Base-by-base conservation (phyloP, 1,140 invertebrate species). In the Drosophila biarmipes region DNA sequence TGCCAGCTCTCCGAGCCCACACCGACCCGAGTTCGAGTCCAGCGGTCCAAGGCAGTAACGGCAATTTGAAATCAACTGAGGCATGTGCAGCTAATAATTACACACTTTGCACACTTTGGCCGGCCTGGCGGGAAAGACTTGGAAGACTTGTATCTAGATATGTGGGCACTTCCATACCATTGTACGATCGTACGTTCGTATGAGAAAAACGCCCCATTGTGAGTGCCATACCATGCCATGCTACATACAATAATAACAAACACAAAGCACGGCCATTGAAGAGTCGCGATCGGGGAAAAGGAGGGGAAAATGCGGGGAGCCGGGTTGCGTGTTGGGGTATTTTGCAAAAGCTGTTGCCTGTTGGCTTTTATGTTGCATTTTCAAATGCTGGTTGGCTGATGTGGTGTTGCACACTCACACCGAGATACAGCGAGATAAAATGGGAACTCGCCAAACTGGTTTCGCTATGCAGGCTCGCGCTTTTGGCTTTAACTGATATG, bases 311-410 rank as follows among this genome's bases (percentile, higher is more conserved):
- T 7, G 31, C 45, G 38, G 48, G 63, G 14, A 55, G 45, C 55
- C 62, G 56, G 62, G 79, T 84, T 89, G 82, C 84, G 79, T 82
- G 82, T 69, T 78, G 84, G 84, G 59, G 74, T 78, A 78, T 78
- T 74, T 77, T 81, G 81, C 82, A 74, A 84, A 84, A 84, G 80
- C 72, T 72, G 79, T 71, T 80, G 73, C 63, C 73, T 73, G 82
- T 85, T 86, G 73, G 81, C 81, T 86, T 86, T 75, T 69, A 87
- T 87, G 84, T 89, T 87, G 84, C 84, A 87, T 89, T 87, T 86
- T 87, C 85, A 89, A 89, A 89, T 90, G 84, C 85, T 89, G 84
- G 85, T 89, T 87, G 84, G 84, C 79, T 49, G 85, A 84, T 67
- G 80, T 67, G 80, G 58, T 63, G 73, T 76, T 59, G 73, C 80